Conservation (phyloP, 2,888 invertebrate species). For the Caenorhabditis doughertyi region DNA sequence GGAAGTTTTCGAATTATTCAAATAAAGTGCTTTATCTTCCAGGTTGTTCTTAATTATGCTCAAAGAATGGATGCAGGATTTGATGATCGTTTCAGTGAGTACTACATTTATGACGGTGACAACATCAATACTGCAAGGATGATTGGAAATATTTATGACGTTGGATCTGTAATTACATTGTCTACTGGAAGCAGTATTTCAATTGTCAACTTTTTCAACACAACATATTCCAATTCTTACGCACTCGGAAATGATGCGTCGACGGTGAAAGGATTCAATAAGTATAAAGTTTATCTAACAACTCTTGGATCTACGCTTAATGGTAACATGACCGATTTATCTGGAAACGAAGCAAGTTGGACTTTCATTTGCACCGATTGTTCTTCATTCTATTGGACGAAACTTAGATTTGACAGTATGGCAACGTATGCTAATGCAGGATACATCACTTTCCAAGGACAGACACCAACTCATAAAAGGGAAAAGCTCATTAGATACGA, state of each 20-base stretch:
- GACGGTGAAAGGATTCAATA: not conserved
- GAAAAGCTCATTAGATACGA: constrained; percentile 39
- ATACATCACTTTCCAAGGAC: constrained; percentile 30
- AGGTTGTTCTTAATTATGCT: no score
- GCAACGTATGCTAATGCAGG: constrained; percentile 1
- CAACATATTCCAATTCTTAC: not conserved
- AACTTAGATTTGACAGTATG: constrained; percentile 24
- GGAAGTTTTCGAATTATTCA: no score
- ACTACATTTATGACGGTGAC: constrained; percentile 37
- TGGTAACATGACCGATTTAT: constrained; percentile 4
- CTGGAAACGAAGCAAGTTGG: not conserved
- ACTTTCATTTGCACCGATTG: constrained; percentile 54
- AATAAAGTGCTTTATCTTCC: not conserved
- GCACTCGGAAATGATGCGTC: constrained; percentile 43
- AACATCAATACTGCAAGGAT: constrained; percentile 29
- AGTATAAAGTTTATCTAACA: constrained; percentile 6
- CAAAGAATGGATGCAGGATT: not conserved
- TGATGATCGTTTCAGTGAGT: constrained; percentile 3
- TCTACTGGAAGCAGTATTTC: not conserved
- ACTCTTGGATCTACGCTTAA: not conserved
- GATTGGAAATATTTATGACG: constrained; percentile 23
- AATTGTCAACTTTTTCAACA: constrained; percentile 36
- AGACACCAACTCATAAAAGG: constrained; percentile 46
- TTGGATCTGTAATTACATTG: not conserved
- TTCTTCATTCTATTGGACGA: constrained; percentile 15